A percentile compares a stretch with the other conserved stretches of the same genome.
These are phyloP conservation scores for Hymenochirus boettgeri DNA, from an alignment of 2,113 vertebrate genomes.

Conservation along the genomic window DNA sequence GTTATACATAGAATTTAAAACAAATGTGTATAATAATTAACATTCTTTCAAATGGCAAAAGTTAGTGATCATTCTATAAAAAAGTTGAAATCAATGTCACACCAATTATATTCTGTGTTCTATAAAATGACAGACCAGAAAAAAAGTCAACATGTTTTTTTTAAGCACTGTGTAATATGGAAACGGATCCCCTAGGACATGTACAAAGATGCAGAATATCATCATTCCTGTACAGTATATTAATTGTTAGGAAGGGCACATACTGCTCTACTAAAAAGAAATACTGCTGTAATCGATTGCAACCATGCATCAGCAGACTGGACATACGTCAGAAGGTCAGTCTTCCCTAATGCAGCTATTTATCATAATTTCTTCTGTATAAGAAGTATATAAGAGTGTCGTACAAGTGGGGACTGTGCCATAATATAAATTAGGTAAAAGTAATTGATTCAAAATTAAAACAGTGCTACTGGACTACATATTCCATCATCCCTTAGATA, in stretches of 20 bases:
- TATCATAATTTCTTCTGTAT: background rate
- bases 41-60: no score
- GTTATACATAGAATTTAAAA: no score
- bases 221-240: background rate
- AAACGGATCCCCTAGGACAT: background rate
- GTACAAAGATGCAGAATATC: background rate
- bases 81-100: no score
- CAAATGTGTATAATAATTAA: no score
- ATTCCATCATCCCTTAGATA: no score
- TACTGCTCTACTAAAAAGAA: background rate
- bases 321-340: slow-evolving; percentile 1
- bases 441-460: background rate
- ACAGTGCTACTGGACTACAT: no score
- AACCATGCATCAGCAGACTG: background rate
- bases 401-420: background rate
- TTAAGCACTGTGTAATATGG: no score
- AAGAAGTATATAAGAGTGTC: background rate
- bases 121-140: no score
- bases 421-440: background rate
- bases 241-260: background rate
- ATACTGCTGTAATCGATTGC: background rate
- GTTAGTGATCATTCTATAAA: no score
- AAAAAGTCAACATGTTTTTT: no score
- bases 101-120: no score
- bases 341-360: background rate